These are phyloP conservation scores for Blera fallax DNA, from an alignment of 2,888 invertebrate genomes.

Conservation along the genomic window DNA sequence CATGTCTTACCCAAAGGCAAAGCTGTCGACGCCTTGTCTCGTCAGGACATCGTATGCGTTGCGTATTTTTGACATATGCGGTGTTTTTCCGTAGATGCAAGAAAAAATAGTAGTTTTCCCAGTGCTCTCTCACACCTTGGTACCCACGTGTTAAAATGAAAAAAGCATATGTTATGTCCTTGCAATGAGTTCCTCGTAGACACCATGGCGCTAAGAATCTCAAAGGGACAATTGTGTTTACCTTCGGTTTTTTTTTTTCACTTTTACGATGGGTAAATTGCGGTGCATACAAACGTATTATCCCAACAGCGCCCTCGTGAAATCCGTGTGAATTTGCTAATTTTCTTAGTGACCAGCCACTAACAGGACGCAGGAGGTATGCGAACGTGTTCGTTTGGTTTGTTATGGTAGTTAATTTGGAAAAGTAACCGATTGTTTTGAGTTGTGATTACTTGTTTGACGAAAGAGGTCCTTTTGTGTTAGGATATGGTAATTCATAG, in stretches of 20 bases:
- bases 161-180: constrained; percentile 39
- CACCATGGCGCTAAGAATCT: constrained; percentile 59
- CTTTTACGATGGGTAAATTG: constrained; percentile 51
- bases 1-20: not conserved
- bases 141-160: constrained; percentile 42
- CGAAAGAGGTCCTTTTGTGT: constrained; percentile 10
- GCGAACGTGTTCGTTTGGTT: constrained; percentile 41
- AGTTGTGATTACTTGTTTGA: constrained; percentile 35
- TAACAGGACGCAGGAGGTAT: not conserved
- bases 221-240: constrained; percentile 24
- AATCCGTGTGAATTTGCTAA: constrained; percentile 63
- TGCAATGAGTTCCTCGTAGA: constrained; percentile 31
- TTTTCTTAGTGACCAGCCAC: not conserved
- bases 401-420: constrained; percentile 66
- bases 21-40: not conserved
- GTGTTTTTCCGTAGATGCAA: constrained; percentile 55
- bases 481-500: not conserved
- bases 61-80: constrained; percentile 66
- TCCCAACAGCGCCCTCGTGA: constrained; percentile 57
- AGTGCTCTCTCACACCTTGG: constrained; percentile 22
- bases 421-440: constrained; percentile 60
- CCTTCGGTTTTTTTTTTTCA: constrained; percentile 23
- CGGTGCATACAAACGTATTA: constrained; percentile 41
- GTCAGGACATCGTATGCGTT: constrained; percentile 38
- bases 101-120: constrained; percentile 34